phyloP scores from a whole-genome alignment of 1,140 invertebrate species.

The Pachypsylla venusta region DNA sequence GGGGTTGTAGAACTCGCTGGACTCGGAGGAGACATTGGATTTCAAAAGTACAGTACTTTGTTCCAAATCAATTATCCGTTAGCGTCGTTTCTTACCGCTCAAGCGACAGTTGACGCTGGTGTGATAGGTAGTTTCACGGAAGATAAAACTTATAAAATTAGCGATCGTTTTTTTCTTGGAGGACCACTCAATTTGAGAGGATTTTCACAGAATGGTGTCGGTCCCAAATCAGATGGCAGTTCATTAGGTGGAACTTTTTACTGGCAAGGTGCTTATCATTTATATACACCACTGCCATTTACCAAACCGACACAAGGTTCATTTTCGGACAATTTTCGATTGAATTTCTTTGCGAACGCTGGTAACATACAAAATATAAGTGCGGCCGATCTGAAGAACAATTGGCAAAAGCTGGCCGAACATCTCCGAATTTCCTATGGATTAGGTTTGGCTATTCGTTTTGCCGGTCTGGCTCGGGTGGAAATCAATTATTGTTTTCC shows the following conservation, averaged over 20 bases:
- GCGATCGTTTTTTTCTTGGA: constrained; percentile 73
- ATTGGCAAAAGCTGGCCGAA: constrained; percentile 32
- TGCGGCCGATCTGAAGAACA: constrained; percentile 21
- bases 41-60: constrained; percentile 64
- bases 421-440: constrained; percentile 47
- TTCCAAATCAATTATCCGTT: constrained; percentile 51
- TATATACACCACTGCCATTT: constrained; percentile 75
- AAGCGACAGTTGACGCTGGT: constrained; percentile 52
- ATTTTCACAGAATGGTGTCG: constrained; percentile 64
- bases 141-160: constrained; percentile 41
- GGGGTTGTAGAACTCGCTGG: constrained; percentile 66
- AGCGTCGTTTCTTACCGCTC: constrained; percentile 31
- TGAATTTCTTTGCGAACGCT: constrained; percentile 70
- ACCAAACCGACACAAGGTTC: constrained; percentile 46
- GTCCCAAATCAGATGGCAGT: constrained; percentile 57
- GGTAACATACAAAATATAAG: constrained; percentile 53
- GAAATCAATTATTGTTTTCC: constrained; percentile 78
- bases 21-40: constrained; percentile 70
- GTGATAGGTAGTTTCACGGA: constrained; percentile 44
- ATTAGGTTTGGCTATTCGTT: constrained; percentile 54
- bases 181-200: constrained; percentile 70
- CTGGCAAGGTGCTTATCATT: constrained; percentile 63
- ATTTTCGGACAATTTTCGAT: constrained; percentile 57
- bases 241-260: constrained; percentile 52
- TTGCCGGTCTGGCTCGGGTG: constrained; percentile 59